Evolutionary conservation across 2,888 invertebrate genomes (phyloP), one percentile per base, ranked within the genome.

Genomic region (Eupithecia exiguata): DNA sequence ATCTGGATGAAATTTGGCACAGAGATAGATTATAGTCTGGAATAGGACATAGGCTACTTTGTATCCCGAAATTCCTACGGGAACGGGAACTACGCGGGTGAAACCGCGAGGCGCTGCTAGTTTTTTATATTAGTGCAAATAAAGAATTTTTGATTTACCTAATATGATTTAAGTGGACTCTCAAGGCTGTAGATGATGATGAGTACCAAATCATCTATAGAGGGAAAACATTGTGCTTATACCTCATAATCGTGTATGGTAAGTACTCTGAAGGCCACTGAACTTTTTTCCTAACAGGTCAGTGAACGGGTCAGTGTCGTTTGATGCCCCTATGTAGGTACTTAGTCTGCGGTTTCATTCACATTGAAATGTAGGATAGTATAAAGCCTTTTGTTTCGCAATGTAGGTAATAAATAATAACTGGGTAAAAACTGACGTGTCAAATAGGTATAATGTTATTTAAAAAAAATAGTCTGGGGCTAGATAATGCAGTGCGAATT

Each of bases 231-330:
- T 66, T 25, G 35, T 35, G 7, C 7, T 65, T n/a, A 70, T 75
- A 70, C 67, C 67, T 72, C 63, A 25, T 70, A 35, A 40, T 61
- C 25, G 66, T 71, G 68, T 66, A 58, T 35, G 18, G 18, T 65
- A 46, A 9, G 70, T 63, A 68, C 46, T 66, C 49, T 18, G 62
- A 62, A 63, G 69, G 75, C 69, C 72, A 75, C 21, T 75, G 75
- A 75, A 72, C 75, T 73, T 71, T 38, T 66, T 46, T 61, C 30
- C 53, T 70, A 58, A 67, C 67, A 67, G 67, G 72, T 75, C 75
- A 75, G 14, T 71, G 65, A 38, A 73, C 74, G 72, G 74, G 58
- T 75, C 75, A 75, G 70, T 75, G 75, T 72, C 38, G 63, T 40
- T 66, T 25, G 66, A 66, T 40, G 66, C 2, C 61, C 68, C 16